Conservation (phyloP, 2,113 vertebrate genomes). For the Dromaius novaehollandiae region DNA sequence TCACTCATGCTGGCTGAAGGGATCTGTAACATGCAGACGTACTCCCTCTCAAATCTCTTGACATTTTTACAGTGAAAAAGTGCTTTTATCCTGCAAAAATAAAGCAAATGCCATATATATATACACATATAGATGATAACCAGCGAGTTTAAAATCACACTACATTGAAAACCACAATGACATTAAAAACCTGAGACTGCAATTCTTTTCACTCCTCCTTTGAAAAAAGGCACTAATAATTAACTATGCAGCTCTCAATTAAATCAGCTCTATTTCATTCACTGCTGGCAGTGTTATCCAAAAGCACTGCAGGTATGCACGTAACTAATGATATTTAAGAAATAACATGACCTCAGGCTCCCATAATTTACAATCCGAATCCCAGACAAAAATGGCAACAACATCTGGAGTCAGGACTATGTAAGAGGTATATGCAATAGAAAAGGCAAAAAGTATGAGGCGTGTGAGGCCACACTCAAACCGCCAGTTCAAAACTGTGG, state of each 20-base stretch:
- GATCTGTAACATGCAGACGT: not conserved
- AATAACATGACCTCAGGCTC: not conserved
- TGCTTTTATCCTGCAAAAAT: not conserved
- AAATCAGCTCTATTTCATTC: constrained; percentile 21
- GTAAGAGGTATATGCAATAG: not conserved
- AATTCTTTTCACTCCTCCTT: not conserved
- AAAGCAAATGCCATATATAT: not conserved
- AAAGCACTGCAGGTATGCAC: not conserved
- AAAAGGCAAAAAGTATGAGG: not conserved
- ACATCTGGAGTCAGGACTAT: accelerated
- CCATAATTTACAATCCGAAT: not conserved
- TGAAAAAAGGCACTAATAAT: constrained; percentile 33
- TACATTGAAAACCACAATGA: not conserved
- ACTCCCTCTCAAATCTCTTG: not conserved
- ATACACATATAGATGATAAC: not conserved
- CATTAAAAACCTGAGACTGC: constrained; percentile 47
- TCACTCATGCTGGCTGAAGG: not conserved
- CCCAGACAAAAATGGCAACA: not conserved
- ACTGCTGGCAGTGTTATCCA: not conserved
- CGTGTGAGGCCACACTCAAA: not conserved
- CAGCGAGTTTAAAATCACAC: not conserved
- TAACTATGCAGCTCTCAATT: constrained; percentile 40
- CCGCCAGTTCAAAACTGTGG: not conserved
- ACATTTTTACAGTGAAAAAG: not conserved
- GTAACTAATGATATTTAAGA: constrained; percentile 13